Evolutionary conservation across 2,888 invertebrate genomes (phyloP).

Genomic region (Eupeodes luniger): DNA sequence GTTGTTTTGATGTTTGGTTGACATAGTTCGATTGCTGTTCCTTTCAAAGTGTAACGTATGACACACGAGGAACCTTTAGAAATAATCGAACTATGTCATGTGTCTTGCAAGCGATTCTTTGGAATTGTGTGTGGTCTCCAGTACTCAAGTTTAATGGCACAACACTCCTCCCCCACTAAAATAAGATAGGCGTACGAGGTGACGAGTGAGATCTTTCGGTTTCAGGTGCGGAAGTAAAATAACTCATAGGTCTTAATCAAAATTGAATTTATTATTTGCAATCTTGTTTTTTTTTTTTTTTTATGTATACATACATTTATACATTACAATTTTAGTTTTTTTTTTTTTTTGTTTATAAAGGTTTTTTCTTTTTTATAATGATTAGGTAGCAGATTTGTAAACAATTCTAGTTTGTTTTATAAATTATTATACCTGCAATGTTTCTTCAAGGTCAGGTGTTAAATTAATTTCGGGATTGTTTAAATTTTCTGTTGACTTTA

Average conservation of each 20-base stretch:
- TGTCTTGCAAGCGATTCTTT: background rate
- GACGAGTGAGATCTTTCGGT: background rate
- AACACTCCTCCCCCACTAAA: background rate
- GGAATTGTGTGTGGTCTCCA: no score
- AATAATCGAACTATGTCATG: no score
- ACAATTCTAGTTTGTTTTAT: background rate
- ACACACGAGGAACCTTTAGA: no score
- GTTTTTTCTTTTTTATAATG: background rate
- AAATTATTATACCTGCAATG: background rate
- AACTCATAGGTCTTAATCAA: background rate
- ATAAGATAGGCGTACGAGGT: slow-evolving; percentile 1
- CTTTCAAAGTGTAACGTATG: no score
- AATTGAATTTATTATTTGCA: no score
- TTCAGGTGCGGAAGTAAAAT: background rate
- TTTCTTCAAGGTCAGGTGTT: background rate
- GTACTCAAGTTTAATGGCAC: background rate
- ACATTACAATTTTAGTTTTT: no score
- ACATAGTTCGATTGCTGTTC: no score
- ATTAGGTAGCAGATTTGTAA: no score
- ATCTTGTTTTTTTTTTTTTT: no score
- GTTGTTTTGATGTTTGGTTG: no score
- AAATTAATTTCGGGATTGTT: background rate
- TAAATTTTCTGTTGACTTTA: background rate
- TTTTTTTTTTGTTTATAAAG: no score
- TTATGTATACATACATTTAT: background rate